These are phyloP conservation scores for Leucophora obtusa DNA, from an alignment of 2,888 invertebrate genomes.

Conservation along the genomic window DNA sequence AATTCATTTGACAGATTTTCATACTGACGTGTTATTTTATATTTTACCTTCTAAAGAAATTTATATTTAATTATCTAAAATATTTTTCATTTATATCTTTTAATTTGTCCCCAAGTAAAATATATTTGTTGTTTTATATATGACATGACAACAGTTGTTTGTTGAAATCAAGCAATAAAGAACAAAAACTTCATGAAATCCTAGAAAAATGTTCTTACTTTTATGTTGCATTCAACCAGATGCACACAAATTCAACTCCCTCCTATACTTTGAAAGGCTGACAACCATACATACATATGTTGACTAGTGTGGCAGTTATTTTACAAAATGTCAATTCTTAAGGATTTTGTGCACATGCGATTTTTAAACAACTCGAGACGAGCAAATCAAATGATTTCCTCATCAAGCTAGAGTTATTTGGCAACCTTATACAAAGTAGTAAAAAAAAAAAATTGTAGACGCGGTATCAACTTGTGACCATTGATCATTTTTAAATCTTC, in stretches of 20 bases:
- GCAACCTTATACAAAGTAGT: no score
- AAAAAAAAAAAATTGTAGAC: no score
- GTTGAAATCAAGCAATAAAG: slow-evolving; percentile 5
- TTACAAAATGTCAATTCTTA: no score
- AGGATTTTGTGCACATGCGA: no score
- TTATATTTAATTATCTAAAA: background rate
- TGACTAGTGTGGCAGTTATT: background rate
- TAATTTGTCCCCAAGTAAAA: slow-evolving; percentile 24
- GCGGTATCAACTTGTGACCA: no score
- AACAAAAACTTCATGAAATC: background rate
- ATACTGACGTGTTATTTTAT: no score
- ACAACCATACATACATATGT: slow-evolving; percentile 15
- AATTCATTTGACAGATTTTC: no score
- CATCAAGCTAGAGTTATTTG: no score
- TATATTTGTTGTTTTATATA: background rate
- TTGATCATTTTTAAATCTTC: no score
- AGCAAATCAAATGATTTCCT: no score
- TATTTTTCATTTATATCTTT: slow-evolving; percentile 10
- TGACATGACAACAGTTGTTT: slow-evolving; percentile 30
- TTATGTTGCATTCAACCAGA: slow-evolving; percentile 5
- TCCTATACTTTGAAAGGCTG: background rate
- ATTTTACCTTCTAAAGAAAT: background rate
- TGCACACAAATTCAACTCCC: slow-evolving; percentile 1
- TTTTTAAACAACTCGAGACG: no score
- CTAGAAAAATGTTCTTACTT: background rate